Evolutionary conservation across 2,797 vertebrate species (phyloP), one percentile per base, ranked within the genome.

Genomic region (Tauraco hartlaubi): DNA sequence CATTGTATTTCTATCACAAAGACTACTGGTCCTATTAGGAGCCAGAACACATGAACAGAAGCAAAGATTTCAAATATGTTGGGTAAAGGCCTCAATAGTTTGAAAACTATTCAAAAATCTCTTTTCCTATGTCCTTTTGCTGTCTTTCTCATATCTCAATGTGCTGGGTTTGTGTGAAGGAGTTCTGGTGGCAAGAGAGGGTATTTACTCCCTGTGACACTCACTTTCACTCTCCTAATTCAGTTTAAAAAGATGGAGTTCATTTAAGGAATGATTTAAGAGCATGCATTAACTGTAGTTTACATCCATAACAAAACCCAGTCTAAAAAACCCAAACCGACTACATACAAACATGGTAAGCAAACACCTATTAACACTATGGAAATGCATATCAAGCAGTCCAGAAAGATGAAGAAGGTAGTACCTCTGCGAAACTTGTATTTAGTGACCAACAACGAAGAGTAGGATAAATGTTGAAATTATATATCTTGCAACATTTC

Each of bases 21-120:
- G 3, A 9, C 3, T 31, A 7, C 5, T 12, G 1, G 1, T 55
- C 28, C 11, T 58, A 5, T 33, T 18, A 55, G 5, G 7, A 63
- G 6, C 20, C 23, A 43, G 9, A 5, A 9, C 5, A 55, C 2
- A 7, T 35, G 11, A 69, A 72, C 7, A 28, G 15, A 56, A 59
- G 19, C 6, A 49, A 6, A 35, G 6, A 64, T n/a, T 88, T 10
- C 23, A 85, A 0, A 2, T n/a, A 13, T 9, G 5, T 3, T 43
- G 5, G 1, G 28, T n/a, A 73, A 67, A 92, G 46, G 4, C 7
- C 10, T 52, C 43, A 75, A 25, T 8, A 49, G 6, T 90, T 74
- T 44, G 21, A 26, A 79, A 75, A 31, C 7, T 66, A 29, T 52
- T 48, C 3, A 69, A 39, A 85, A 89, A 25, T 25, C 6, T 3